These are phyloP conservation scores for Anguilla japonica DNA, from an alignment of 2,113 vertebrate genomes.

Conservation along the genomic window DNA sequence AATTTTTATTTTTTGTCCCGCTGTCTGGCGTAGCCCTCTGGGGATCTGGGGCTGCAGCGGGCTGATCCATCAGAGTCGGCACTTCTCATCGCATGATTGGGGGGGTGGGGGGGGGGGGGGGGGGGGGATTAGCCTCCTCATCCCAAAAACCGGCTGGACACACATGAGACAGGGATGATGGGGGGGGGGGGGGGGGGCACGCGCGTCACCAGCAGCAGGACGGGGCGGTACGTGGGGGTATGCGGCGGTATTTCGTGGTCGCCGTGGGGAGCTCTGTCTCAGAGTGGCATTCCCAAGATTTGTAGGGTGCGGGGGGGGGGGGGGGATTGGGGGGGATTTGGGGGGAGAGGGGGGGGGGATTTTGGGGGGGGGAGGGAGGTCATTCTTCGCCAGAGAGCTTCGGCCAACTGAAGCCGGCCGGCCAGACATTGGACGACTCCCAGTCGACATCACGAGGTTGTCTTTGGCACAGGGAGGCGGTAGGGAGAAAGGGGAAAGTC, in stretches of 20 bases:
- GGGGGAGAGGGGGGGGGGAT: not conserved
- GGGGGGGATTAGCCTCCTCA: slow-evolving; percentile 35
- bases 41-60: slow-evolving; percentile 53
- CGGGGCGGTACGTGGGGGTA: too few relatives aligned
- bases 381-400: slow-evolving; percentile 43
- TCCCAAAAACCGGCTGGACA: slow-evolving; percentile 64
- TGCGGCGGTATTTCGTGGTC: slow-evolving; percentile 59
- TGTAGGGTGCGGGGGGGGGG: slow-evolving; percentile 23
- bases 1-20: slow-evolving; percentile 43
- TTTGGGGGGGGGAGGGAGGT: slow-evolving; percentile 28
- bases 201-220: slow-evolving; percentile 33
- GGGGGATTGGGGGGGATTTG: not conserved
- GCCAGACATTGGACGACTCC: slow-evolving; percentile 57
- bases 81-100: slow-evolving; percentile 60
- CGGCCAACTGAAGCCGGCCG: slow-evolving; percentile 45
- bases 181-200: slow-evolving; percentile 57
- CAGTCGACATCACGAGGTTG: slow-evolving; percentile 63
- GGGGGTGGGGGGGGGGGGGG: too few relatives aligned
- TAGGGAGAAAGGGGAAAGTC: slow-evolving; percentile 62
- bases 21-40: slow-evolving; percentile 10
- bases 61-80: slow-evolving; percentile 54
- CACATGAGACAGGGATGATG: slow-evolving; percentile 63
- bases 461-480: slow-evolving; percentile 57
- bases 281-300: slow-evolving; percentile 62
- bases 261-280: slow-evolving; percentile 48